These are phyloP conservation scores for Tapirus indicus DNA, from an alignment of 2,797 vertebrate species.

Conservation along the genomic window DNA sequence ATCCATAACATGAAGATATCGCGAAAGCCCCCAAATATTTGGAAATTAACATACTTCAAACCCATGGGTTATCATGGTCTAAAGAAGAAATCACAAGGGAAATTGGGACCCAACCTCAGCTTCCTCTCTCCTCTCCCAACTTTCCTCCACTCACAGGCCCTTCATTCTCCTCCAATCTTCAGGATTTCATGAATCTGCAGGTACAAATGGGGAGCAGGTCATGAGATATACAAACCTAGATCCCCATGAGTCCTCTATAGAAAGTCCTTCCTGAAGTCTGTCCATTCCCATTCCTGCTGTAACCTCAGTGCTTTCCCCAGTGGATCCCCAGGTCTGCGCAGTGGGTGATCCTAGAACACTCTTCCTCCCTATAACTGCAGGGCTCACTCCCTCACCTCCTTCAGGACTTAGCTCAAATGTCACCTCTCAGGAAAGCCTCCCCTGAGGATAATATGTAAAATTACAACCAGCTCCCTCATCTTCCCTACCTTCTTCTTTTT, in stretches of 20 bases:
- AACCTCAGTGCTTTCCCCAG: background rate
- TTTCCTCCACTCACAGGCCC: background rate
- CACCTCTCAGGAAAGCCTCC: too few relatives aligned
- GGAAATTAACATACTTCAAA: too few relatives aligned
- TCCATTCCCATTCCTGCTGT: background rate
- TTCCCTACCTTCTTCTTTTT: too few relatives aligned
- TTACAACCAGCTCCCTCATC: too few relatives aligned
- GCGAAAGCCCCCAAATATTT: too few relatives aligned
- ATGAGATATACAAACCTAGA: background rate
- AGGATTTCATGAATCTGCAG: background rate
- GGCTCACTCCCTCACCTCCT: too few relatives aligned
- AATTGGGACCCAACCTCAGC: too few relatives aligned
- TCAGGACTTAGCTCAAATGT: too few relatives aligned
- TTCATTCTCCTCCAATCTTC: background rate
- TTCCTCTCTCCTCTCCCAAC: background rate
- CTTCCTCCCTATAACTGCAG: background rate
- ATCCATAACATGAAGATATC: too few relatives aligned
- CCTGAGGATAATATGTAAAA: too few relatives aligned
- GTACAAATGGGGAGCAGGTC: background rate
- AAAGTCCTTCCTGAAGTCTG: background rate
- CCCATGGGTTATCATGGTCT: too few relatives aligned
- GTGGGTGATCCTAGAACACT: background rate
- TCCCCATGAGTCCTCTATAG: background rate
- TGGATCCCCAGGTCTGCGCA: background rate
- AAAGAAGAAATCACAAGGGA: too few relatives aligned